phyloP scores from a whole-genome alignment of 2,113 vertebrate genomes.

The Lagopus leucura region DNA sequence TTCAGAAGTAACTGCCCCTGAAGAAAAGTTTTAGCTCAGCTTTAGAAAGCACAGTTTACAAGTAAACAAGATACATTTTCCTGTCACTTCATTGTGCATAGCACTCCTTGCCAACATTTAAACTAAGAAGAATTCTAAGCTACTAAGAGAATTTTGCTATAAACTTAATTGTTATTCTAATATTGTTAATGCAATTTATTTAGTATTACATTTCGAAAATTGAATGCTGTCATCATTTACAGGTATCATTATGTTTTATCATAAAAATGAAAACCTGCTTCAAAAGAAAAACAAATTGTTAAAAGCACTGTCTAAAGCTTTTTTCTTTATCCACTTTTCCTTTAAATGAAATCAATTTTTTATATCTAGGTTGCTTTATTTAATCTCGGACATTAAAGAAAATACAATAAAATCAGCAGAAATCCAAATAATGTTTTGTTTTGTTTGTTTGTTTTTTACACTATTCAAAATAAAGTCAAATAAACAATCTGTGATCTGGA shows the following conservation, averaged over 20 bases:
- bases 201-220: not conserved
- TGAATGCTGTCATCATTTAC: not conserved
- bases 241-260: not conserved
- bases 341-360: not conserved
- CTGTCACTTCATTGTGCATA: not conserved
- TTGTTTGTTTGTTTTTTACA: not conserved
- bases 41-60: not conserved
- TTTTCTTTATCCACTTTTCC: not conserved
- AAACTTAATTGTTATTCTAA: not conserved
- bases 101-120: not conserved
- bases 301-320: not conserved
- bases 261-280: not conserved
- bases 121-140: not conserved
- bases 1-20: not conserved
- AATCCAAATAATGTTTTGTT: not conserved
- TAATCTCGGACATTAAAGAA: not conserved
- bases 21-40: not conserved
- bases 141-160: not conserved
- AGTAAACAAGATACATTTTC: not conserved
- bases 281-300: not conserved
- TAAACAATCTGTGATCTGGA: not conserved
- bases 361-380: not conserved
- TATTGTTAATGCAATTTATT: not conserved
- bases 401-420: not conserved
- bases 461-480: not conserved